phyloP scores from a whole-genome alignment of 2,797 vertebrate species.

The Enteromius viviparus region DNA sequence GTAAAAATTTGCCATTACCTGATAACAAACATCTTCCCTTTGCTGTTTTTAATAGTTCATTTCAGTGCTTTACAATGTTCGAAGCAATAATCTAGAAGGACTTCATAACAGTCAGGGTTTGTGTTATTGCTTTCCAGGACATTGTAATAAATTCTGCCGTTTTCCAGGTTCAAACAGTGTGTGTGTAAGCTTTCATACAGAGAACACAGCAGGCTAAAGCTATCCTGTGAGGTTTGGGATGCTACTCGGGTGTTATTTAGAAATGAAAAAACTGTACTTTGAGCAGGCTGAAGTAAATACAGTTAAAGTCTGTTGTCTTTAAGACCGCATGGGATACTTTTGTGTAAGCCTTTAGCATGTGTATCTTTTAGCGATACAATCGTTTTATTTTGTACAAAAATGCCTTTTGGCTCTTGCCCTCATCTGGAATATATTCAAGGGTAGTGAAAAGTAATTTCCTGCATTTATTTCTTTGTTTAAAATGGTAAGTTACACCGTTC shows the following conservation, averaged over 20 bases:
- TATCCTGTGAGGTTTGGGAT: constrained; percentile 18
- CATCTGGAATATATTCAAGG: constrained; percentile 26
- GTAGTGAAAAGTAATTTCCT: not conserved
- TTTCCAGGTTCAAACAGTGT: constrained; percentile 30
- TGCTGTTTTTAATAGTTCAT: not conserved
- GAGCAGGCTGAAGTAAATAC: constrained; percentile 3
- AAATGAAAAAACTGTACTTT: constrained; percentile 13
- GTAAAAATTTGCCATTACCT: constrained; percentile 12
- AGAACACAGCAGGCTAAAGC: constrained; percentile 23
- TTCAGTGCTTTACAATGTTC: constrained; percentile 28
- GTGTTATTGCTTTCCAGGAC: constrained; percentile 15
- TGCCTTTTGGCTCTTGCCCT: constrained; percentile 42
- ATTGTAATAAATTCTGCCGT: constrained; percentile 21
- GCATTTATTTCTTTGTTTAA: constrained; percentile 9
- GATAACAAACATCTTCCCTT: constrained; percentile 9
- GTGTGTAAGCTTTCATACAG: constrained; percentile 3
- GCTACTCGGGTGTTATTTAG: not conserved
- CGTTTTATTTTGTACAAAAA: constrained; percentile 47
- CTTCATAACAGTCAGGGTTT: not conserved
- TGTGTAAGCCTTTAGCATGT: constrained; percentile 48
- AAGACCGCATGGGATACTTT: constrained; percentile 48
- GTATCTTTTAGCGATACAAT: constrained; percentile 37
- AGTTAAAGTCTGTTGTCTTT: constrained; percentile 20
- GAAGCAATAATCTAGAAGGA: constrained; percentile 21
- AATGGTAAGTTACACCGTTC: constrained; percentile 16